phyloP scores from a whole-genome alignment of 2,888 invertebrate species.

The Tachystola acroxantha region DNA sequence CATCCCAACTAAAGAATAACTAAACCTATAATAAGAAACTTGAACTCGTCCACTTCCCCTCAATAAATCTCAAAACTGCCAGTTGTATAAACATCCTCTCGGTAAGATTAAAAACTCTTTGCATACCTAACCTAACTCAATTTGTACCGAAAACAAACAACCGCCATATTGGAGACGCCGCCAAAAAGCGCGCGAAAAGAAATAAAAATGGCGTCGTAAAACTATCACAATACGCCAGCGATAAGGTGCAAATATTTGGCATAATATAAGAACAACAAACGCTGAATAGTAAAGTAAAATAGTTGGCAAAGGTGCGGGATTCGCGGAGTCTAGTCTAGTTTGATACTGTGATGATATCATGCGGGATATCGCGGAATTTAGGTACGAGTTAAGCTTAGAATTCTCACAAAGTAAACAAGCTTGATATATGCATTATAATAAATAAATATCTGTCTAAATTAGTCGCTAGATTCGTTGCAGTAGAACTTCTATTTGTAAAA shows the following conservation, averaged over 20 bases:
- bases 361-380: conserved; percentile 27
- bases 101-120: conserved; percentile 15
- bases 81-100: conserved; percentile 22
- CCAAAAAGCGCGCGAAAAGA: conserved; percentile 42
- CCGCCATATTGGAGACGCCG: conserved; percentile 38
- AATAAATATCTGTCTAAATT: no score
- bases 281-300: conserved; percentile 59
- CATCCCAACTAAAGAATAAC: no score
- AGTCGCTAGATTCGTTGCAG: no score
- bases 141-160: conserved; percentile 30
- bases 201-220: conserved; percentile 52
- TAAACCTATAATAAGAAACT: not conserved
- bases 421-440: no score
- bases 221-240: conserved; percentile 49
- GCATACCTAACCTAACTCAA: conserved; percentile 23
- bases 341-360: conserved; percentile 39
- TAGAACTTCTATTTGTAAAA: no score
- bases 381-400: no score
- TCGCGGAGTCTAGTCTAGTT: conserved; percentile 28
- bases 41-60: conserved; percentile 4
- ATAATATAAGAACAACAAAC: conserved; percentile 60
- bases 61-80: conserved; percentile 5
- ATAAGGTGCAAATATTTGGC: conserved; percentile 68
- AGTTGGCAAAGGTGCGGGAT: conserved; percentile 52
- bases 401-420: no score